These are phyloP conservation scores for Fregetta grallaria DNA, from an alignment of 2,113 vertebrate genomes.

Conservation along the genomic window DNA sequence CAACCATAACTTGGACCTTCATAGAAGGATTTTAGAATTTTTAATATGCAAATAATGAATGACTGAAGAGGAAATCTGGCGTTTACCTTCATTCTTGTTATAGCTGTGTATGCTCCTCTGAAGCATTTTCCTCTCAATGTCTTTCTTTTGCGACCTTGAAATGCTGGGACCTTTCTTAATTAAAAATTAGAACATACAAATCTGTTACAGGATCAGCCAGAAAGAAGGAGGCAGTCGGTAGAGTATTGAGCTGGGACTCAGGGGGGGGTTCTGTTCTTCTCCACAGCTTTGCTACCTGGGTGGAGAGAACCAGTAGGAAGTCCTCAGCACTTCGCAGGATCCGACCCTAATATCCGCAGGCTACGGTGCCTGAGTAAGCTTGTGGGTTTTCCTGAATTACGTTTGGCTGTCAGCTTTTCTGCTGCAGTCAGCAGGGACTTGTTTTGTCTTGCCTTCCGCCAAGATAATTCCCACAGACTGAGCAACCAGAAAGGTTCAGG, in stretches of 20 bases:
- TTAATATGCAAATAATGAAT: not conserved
- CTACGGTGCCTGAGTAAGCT: not conserved
- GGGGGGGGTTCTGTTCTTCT: not conserved
- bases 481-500: constrained; percentile 66
- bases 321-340: not conserved
- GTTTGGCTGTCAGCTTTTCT: constrained; percentile 48
- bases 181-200: not conserved
- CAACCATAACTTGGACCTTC: not conserved
- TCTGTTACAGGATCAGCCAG: not conserved
- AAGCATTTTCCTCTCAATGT: not conserved
- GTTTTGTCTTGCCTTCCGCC: constrained; percentile 69
- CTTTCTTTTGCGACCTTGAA: not conserved
- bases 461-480: constrained; percentile 67
- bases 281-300: not conserved
- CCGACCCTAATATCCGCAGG: not conserved
- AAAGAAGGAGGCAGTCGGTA: not conserved
- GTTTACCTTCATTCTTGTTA: not conserved
- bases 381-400: constrained; percentile 61
- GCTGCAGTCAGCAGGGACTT: constrained; percentile 53
- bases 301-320: not conserved
- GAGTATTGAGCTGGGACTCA: not conserved
- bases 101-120: not conserved
- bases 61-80: not conserved
- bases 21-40: not conserved
- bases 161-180: not conserved